Conservation (phyloP, 2,888 invertebrate species). For the Tupiocoris notatus region DNA sequence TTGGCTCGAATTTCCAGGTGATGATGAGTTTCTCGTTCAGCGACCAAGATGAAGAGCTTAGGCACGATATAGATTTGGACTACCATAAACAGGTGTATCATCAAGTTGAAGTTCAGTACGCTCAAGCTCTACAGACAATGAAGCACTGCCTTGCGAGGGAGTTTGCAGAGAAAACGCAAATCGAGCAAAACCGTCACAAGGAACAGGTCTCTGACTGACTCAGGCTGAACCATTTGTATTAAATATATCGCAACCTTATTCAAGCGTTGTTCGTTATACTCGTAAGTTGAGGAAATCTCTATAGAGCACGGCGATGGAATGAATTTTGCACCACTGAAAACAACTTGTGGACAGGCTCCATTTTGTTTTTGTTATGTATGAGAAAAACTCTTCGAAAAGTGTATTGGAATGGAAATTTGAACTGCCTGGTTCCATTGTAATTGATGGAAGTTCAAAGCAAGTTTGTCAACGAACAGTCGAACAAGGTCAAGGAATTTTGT, state of each 20-base stretch:
- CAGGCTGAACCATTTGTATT: neutral
- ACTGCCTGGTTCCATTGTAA: too few species aligned
- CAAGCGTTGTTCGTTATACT: too few species aligned
- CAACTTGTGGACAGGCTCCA: too few species aligned
- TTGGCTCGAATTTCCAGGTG: neutral
- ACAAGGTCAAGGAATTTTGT: too few species aligned
- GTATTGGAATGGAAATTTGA: too few species aligned
- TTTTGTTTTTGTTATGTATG: too few species aligned
- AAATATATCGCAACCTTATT: neutral
- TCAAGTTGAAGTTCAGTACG: constrained; percentile 37
- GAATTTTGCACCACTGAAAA: too few species aligned
- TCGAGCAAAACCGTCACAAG: constrained; percentile 17
- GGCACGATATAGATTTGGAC: constrained; percentile 7
- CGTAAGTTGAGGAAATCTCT: too few species aligned
- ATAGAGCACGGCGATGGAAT: too few species aligned
- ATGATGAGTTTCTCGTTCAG: constrained; percentile 8
- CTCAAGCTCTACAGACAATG: constrained; percentile 36
- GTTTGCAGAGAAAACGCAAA: constrained; percentile 7
- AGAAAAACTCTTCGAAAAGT: too few species aligned
- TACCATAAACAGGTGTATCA: constrained; percentile 21
- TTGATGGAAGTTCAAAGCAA: too few species aligned
- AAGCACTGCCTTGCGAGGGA: constrained; percentile 20
- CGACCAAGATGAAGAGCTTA: constrained; percentile 11
- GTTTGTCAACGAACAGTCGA: too few species aligned
- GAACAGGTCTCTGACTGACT: constrained; percentile 2